Evolutionary conservation across 2,888 invertebrate genomes (phyloP).

Genomic region (Crocallis elinguaria): DNA sequence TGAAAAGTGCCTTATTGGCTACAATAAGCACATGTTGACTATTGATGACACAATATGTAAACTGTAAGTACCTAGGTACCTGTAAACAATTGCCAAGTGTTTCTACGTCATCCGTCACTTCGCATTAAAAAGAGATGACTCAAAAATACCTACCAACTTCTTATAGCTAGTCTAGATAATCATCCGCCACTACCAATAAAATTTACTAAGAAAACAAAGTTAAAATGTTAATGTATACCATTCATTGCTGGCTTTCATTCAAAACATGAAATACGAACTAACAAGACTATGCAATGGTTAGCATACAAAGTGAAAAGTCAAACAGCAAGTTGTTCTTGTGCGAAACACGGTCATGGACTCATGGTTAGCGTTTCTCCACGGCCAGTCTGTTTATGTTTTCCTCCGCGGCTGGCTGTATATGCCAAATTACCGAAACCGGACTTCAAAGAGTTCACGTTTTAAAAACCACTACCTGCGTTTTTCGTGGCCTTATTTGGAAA

Average conservation of each 20-base stretch:
- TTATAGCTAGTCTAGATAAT: no score
- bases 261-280: neutral
- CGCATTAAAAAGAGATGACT: conserved; percentile 35
- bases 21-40: neutral
- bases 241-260: conserved; percentile 36
- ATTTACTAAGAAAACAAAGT: neutral
- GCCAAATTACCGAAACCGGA: conserved; percentile 52
- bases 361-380: conserved; percentile 40
- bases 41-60: conserved; percentile 1
- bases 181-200: neutral
- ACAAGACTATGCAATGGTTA: conserved; percentile 40
- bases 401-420: conserved; percentile 65
- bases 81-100: conserved; percentile 7
- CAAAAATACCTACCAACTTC: conserved; percentile 29
- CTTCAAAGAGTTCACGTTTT: conserved; percentile 57
- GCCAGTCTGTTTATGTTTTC: conserved; percentile 69
- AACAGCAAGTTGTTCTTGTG: conserved; percentile 15
- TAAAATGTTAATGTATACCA: neutral
- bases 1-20: conserved; percentile 2
- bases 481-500: conserved; percentile 42
- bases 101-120: conserved; percentile 18
- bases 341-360: conserved; percentile 44
- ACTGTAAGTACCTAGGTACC: neutral
- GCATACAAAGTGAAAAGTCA: conserved; percentile 12
- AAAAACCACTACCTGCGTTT: conserved; percentile 40